These are phyloP conservation scores for Aspidiotus destructor DNA, from an alignment of 2,888 invertebrate genomes.

Conservation along the genomic window DNA sequence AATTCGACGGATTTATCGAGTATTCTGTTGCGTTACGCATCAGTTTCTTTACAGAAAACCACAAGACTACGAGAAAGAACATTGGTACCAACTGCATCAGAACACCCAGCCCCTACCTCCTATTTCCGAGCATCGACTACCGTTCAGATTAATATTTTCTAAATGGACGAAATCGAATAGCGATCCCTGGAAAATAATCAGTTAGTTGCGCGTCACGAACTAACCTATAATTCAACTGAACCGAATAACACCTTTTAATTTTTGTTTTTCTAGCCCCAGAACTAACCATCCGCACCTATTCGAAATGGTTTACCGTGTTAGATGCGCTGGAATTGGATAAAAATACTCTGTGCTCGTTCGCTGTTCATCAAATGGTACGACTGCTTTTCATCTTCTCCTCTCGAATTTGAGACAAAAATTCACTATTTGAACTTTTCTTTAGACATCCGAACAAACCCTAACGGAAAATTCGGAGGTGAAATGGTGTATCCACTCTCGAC, in stretches of 20 bases:
- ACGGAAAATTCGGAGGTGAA: conserved; percentile 28
- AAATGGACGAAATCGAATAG: conserved; percentile 21
- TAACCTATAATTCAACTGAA: neutral
- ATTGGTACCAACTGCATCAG: conserved; percentile 45
- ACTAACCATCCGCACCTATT: conserved; percentile 45
- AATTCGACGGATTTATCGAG: no score
- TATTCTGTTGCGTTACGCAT: neutral
- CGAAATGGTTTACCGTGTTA: conserved; percentile 45
- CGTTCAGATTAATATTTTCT: conserved; percentile 39
- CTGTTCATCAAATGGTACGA: conserved; percentile 45
- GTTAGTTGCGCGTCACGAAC: conserved; percentile 2
- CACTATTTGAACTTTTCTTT: neutral
- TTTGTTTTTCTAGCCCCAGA: conserved; percentile 40
- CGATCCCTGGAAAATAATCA: conserved; percentile 30
- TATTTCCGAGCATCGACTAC: conserved; percentile 46
- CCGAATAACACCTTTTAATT: neutral
- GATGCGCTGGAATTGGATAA: conserved; percentile 42
- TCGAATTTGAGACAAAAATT: neutral
- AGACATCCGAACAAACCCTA: conserved; percentile 33
- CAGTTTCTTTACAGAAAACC: conserved; percentile 40
- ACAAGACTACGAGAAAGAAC: conserved; percentile 44
- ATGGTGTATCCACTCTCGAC: conserved; percentile 42
- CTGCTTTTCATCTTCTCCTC: neutral
- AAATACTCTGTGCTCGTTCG: conserved; percentile 46
- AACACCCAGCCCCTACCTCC: conserved; percentile 44